Evolutionary conservation across 2,888 invertebrate species (phyloP), one percentile per base, ranked within the genome.

Genomic region (Rapana venosa): DNA sequence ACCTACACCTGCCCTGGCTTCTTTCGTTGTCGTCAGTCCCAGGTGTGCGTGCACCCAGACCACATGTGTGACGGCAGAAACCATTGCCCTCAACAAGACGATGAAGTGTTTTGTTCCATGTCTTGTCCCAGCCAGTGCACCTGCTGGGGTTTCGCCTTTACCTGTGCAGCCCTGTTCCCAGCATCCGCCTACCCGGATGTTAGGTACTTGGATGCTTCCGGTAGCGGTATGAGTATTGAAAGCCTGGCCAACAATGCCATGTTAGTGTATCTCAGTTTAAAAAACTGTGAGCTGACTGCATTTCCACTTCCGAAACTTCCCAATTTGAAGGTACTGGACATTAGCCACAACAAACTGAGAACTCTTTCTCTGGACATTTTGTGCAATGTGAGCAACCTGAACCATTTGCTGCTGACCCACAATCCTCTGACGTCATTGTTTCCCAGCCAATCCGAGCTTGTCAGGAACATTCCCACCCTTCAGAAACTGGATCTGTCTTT

Each of bases 51-150:
- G 26, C 83, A 83, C 26, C 47, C 83, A 15, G 83, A 83, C 17
- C 83, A 83, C 32, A n/a, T 83, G 83, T 83, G 83, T 56, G 83
- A 83, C 83, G 83, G 83, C 47, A n/a, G 22, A 1, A 47, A n/a
- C 47, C 83, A 83, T 1, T 83, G 83, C 0, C 83, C 83, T 26
- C 83, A 83, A 47, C 83, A 83, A 20, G 83, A 83, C n/a, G 83
- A 83, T 56, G 83, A 83, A 17, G 26, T 36, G 83, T 56, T 30
- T 22, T 83, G 83, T n/a, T 26, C 36, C 56, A 0, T 83, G 83
- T 47, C 83, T 83, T 83, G 83, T 47, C 83, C 83, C 22, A 0
- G 47, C 36, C 83, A 47, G 83, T 83, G 83, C n/a, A 15, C 13
- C 47, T 83, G 83, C n/a, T 47, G n/a, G 56, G 83, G 83, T 26